Conservation (phyloP, 2,888 invertebrate species). For the Oscheius sp. region DNA sequence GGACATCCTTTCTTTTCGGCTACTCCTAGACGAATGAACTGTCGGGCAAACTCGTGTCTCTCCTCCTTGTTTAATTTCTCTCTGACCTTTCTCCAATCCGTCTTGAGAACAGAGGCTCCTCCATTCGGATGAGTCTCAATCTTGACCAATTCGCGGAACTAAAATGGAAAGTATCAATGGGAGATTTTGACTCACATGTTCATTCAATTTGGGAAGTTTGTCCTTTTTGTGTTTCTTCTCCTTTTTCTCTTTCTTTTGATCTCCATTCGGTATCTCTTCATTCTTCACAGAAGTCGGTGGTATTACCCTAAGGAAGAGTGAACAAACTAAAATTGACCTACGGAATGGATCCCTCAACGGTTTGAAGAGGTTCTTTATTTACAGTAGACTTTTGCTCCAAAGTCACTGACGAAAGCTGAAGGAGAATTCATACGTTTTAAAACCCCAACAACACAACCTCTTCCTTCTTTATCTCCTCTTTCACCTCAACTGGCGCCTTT, state of each 20-base stretch:
- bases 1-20: slow-evolving; percentile 78
- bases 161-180: background rate
- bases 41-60: slow-evolving; percentile 55
- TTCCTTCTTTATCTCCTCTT: background rate
- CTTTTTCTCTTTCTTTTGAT: slow-evolving; percentile 31
- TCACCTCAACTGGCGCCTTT: background rate
- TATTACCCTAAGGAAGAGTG: background rate
- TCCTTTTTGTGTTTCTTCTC: slow-evolving; percentile 20
- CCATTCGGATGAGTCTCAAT: slow-evolving; percentile 94
- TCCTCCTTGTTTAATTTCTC: slow-evolving; percentile 80
- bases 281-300: slow-evolving; percentile 1
- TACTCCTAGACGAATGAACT: slow-evolving; percentile 67
- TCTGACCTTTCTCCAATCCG: slow-evolving; percentile 79
- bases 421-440: no score
- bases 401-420: background rate
- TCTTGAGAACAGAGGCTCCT: slow-evolving; percentile 89
- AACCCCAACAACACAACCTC: no score
- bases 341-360: background rate
- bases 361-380: background rate
- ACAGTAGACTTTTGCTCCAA: background rate
- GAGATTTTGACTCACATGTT: background rate
- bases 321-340: no score
- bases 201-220: slow-evolving; percentile 22
- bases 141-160: slow-evolving; percentile 78
- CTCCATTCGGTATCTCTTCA: slow-evolving; percentile 7